Conservation (phyloP, 2,113 vertebrate genomes). For the Lepus timidus region DNA sequence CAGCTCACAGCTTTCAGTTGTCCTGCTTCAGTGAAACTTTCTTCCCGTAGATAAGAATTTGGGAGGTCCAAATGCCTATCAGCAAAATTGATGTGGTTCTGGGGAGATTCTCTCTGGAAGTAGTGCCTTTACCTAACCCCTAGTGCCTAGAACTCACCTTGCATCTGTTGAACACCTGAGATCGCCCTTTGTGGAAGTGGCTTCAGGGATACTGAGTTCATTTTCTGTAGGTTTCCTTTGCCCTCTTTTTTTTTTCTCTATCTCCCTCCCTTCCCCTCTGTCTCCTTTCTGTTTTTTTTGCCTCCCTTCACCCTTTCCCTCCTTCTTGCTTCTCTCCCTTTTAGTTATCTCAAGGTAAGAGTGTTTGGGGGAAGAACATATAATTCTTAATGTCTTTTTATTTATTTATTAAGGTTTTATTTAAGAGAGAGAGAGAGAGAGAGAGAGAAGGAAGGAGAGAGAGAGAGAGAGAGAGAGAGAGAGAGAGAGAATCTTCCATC, state of each 20-base stretch:
- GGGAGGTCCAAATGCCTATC: background rate
- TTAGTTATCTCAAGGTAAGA: background rate
- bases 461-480: too few relatives aligned
- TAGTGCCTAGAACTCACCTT: too few relatives aligned
- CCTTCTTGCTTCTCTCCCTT: too few relatives aligned
- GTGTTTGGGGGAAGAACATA: background rate
- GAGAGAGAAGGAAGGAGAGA: too few relatives aligned
- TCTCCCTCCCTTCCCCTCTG: too few relatives aligned
- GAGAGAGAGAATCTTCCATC: too few relatives aligned
- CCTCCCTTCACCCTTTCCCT: too few relatives aligned
- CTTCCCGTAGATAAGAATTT: background rate
- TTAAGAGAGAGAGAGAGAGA: too few relatives aligned
- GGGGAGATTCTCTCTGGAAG: rapidly evolving
- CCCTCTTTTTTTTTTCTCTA: rapidly evolving
- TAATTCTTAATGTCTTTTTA: too few relatives aligned
- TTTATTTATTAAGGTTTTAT: too few relatives aligned
- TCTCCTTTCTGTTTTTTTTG: too few relatives aligned
- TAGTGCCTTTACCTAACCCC: background rate
- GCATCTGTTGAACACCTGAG: background rate
- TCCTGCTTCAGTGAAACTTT: background rate
- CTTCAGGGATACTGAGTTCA: background rate
- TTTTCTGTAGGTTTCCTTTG: slow-evolving; percentile 36
- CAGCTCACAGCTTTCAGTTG: background rate
- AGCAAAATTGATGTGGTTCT: background rate
- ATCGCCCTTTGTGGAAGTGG: background rate